These are phyloP conservation scores for Lampris megalopsis DNA, from an alignment of 2,113 vertebrate species.

Conservation along the genomic window DNA sequence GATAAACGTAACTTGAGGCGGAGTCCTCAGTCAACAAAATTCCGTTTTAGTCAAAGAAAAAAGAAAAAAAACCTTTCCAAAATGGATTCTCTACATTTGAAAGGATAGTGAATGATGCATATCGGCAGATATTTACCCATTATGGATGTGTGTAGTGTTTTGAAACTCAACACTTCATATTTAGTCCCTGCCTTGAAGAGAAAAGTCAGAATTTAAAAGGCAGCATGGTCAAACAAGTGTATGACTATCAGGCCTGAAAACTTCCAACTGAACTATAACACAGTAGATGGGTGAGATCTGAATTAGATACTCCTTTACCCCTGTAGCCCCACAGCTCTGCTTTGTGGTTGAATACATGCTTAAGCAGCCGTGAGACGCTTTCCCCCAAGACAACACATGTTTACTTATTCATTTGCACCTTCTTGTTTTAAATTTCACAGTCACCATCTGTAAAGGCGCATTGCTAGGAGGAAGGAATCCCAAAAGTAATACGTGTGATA, in stretches of 20 bases:
- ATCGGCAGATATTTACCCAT: too few species aligned
- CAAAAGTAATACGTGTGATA: constrained; percentile 71
- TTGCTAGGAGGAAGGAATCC: constrained; percentile 69
- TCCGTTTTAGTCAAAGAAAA: too few species aligned
- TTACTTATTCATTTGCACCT: constrained; percentile 85
- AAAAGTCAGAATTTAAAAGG: constrained; percentile 5
- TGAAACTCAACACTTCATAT: background rate
- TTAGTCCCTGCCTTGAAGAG: background rate
- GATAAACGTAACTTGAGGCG: too few species aligned
- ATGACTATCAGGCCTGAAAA: constrained; percentile 33
- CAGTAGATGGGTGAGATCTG: constrained; percentile 69
- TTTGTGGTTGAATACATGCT: constrained; percentile 76
- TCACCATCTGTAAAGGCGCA: constrained; percentile 62
- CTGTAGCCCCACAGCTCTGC: constrained; percentile 70
- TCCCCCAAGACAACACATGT: constrained; percentile 77
- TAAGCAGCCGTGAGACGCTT: constrained; percentile 75
- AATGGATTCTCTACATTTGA: too few species aligned
- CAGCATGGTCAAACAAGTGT: background rate
- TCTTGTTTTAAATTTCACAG: constrained; percentile 76
- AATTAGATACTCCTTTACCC: constrained; percentile 60
- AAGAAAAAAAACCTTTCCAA: too few species aligned
- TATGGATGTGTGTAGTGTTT: background rate
- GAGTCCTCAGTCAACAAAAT: too few species aligned
- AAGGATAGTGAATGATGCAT: too few species aligned
- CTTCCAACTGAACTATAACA: constrained; percentile 47